Percentiles rank a stretch among this genome's conserved stretches.
These are phyloP conservation scores for Morus bassanus DNA, from an alignment of 2,797 vertebrate genomes.

Conservation along the genomic window DNA sequence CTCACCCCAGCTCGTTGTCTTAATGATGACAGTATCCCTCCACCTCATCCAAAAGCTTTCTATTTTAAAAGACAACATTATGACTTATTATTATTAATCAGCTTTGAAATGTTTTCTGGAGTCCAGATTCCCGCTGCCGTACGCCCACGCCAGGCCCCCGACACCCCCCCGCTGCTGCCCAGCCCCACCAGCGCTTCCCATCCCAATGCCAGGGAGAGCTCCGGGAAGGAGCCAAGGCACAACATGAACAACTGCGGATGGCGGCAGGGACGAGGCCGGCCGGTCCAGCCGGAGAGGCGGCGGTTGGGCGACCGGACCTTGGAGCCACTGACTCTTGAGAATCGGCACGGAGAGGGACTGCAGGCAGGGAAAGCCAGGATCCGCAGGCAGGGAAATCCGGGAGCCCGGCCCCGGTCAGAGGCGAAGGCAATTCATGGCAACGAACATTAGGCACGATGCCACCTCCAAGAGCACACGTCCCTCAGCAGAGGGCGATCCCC, in stretches of 20 bases:
- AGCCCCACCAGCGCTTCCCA: rapidly evolving
- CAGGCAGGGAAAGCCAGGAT: not conserved
- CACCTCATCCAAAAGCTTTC: not conserved
- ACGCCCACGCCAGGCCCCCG: rapidly evolving
- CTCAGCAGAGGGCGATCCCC: not conserved
- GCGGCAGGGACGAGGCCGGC: rapidly evolving
- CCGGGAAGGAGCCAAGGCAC: not conserved
- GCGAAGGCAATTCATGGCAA: rapidly evolving
- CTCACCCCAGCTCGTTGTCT: not conserved
- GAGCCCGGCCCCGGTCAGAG: not conserved
- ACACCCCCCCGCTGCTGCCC: not conserved
- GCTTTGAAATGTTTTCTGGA: not conserved
- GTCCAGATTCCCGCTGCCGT: not conserved
- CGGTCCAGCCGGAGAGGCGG: not conserved
- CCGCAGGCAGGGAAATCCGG: not conserved
- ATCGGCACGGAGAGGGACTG: rapidly evolving
- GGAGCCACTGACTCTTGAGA: not conserved
- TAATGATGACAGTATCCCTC: not conserved
- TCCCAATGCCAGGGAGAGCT: rapidly evolving
- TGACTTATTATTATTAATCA: slow-evolving; percentile 10
- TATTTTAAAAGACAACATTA: not conserved
- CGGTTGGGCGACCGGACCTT: not conserved
- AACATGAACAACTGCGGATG: not conserved
- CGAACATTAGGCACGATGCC: not conserved
- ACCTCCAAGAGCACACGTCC: rapidly evolving